Evolutionary conservation across 2,888 invertebrate species (phyloP), one percentile per base, ranked within the genome.

Genomic region (Leptinotarsa peninsularis): DNA sequence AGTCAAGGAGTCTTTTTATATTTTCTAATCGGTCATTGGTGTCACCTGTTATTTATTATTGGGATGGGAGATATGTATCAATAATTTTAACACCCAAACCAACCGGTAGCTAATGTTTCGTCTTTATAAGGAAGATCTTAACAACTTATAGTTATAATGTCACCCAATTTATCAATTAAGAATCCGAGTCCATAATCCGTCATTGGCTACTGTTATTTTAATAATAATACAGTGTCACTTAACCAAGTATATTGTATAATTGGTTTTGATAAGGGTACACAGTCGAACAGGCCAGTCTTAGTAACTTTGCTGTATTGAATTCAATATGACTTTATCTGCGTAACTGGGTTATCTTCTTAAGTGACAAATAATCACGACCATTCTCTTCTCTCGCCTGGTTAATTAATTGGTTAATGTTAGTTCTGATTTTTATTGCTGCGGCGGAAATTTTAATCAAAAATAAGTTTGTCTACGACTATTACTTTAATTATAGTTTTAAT

Each of bases 161-260:
- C 86, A 85, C 85, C 87, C 88, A 88, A 87, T 88, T 88, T 88
- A 88, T 86, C 87, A 88, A 87, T 88, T 87, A 87, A 84, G 85
- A 86, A 86, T 87, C 85, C 85, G 83, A 76, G 83, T 68, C 73
- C 76, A 68, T 86, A 86, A 86, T 85, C 85, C 84, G 85, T 85
- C 85, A 86, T 84, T 85, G 86, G 81, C 85, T 85, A 84, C 85
- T 85, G 86, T 86, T 87, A 87, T 87, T 87, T 87, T 86, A 87
- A 87, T 87, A 86, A 86, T 86, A 86, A 85, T 85, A 85, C 84
- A 85, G 87, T 86, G 86, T 87, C 87, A 87, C 87, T 87, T 87
- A 87, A 88, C 85, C 81, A 85, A 86, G 85, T 88, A 86, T 84
- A 88, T 87, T 87, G 87, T 88, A 87, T 88, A 88, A 88, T 88